Evolutionary conservation across 23 tunicate species (phyloP).

Genomic region (Botrylloides violaceus): DNA sequence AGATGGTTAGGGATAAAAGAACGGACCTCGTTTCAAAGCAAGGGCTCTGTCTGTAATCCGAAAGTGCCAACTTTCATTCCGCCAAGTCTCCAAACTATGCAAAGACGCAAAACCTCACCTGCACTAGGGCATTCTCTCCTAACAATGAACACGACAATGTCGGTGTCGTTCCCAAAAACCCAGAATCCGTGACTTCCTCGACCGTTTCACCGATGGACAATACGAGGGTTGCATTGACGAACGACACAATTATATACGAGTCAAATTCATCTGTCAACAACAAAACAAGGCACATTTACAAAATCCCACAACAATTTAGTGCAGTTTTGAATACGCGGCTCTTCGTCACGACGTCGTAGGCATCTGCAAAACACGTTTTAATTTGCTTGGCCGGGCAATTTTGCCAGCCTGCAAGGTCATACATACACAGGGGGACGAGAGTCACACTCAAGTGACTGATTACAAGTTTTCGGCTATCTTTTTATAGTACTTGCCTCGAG

Average conservation of each 20-base stretch:
- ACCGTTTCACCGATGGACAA: slow-evolving; percentile 98
- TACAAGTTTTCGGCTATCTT: not conserved
- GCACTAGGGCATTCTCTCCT: slow-evolving; percentile 98
- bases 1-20: too few species aligned
- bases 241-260: slow-evolving; percentile 97
- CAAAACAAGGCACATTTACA: not conserved
- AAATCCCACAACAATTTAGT: not conserved
- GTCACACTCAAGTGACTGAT: slow-evolving; percentile 8
- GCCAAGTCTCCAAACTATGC: too few species aligned
- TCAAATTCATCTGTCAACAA: slow-evolving; percentile 73
- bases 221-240: slow-evolving; percentile 96
- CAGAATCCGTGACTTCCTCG: slow-evolving; percentile 99
- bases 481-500: slow-evolving; percentile 25
- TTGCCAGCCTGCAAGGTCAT: slow-evolving; percentile 7
- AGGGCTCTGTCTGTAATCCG: too few species aligned
- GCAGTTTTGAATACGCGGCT: not conserved
- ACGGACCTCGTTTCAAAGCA: too few species aligned
- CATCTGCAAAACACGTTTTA: slow-evolving; percentile 15
- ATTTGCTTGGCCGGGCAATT: slow-evolving; percentile 7
- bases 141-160: slow-evolving; percentile 87
- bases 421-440: not conserved
- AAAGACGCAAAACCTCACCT: slow-evolving; percentile 49
- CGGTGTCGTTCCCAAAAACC: slow-evolving; percentile 98
- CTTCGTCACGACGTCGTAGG: not conserved
- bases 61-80: too few species aligned